Conservation (phyloP, 1,140 invertebrate genomes). For the Hyphantria cunea region DNA sequence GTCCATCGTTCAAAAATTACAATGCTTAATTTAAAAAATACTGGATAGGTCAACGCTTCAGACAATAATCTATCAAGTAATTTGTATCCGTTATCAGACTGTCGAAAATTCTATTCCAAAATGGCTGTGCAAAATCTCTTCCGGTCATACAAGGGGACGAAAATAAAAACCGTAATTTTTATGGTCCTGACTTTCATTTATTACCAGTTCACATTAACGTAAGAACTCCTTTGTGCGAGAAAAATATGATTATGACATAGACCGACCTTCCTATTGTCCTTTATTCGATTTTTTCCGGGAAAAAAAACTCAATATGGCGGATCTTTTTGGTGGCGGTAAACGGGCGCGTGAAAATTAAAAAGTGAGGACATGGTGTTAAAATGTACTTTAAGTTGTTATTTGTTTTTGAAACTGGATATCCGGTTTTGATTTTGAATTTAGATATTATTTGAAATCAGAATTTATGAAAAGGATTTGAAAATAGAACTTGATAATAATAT, state of each 20-base stretch:
- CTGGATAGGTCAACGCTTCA: conserved; percentile 16
- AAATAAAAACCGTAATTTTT: conserved; percentile 45
- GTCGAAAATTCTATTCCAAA: conserved; percentile 28
- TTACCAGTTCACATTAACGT: conserved; percentile 66
- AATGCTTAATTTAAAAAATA: conserved; percentile 1
- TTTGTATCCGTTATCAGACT: conserved; percentile 26
- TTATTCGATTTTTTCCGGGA: conserved; percentile 65
- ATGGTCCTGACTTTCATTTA: conserved; percentile 64
- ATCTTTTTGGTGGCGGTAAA: conserved; percentile 44
- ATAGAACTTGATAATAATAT: too few relatives aligned
- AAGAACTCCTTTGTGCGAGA: conserved; percentile 69
- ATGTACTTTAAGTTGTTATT: too few relatives aligned
- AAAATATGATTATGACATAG: conserved; percentile 76
- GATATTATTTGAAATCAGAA: too few relatives aligned
- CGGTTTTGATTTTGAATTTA: too few relatives aligned
- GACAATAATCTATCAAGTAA: conserved; percentile 29
- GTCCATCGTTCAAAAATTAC: too few relatives aligned
- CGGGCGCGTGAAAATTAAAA: conserved; percentile 39
- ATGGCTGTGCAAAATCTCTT: conserved; percentile 5
- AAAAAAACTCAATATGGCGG: conserved; percentile 62
- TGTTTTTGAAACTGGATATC: too few relatives aligned
- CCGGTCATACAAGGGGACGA: conserved; percentile 16
- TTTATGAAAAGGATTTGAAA: too few relatives aligned
- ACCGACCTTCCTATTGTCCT: conserved; percentile 66
- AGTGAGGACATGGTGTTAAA: not conserved